Base-by-base conservation (phyloP, 30 jellyfish, hydroid and myxozoan genomes). In the Turritopsis dohrnii region DNA sequence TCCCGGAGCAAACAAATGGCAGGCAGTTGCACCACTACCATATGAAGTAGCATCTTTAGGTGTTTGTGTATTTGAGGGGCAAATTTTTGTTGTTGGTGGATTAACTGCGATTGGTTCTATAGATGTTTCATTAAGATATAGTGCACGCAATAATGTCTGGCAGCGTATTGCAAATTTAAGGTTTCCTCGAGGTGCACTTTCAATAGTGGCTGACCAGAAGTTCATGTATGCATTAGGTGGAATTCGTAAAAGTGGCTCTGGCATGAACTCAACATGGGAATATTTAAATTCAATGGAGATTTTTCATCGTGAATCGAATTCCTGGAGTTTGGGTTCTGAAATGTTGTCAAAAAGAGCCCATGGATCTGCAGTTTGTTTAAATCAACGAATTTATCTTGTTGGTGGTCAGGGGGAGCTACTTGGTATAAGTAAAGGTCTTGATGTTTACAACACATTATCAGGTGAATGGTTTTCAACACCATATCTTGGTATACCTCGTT, bases 341-440 rank as follows among this genome's bases (percentile, higher is more conserved):
- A 41, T 93, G 76, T 74, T 88, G 8, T 76, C 89, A 18, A 93
- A 95, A 71, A 74, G 98, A 41, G 98, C 98, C 25, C 86, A 93
- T 85, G 96, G 94, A 21, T 71, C 93, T 8, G 96, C 96, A n/a
- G 90, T 71, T n/a, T 85, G 79, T 75, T 23, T 88, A 77, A 93
- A 85, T 75, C 77, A 89, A 28, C 84, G 93, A 52, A 93, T 93
- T 74, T 93, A 77, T 65, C 54, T 93, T 71, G 86, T 88, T 81
- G 98, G 98, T 22, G 98, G 98, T 16, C 98, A 93, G 76, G 85
- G 96, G n/a, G 94, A 93, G 74, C 77, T 88, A 88, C 84, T 88
- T 25, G 96, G 96, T 7, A 76, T 84, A 13, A 85, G 91, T 80
- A 88, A 84, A 60, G 98, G 98, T 18, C 66, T 93, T 72, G 98